phyloP scores from a whole-genome alignment of 1,140 invertebrate genomes.

The Drosophila athabasca region DNA sequence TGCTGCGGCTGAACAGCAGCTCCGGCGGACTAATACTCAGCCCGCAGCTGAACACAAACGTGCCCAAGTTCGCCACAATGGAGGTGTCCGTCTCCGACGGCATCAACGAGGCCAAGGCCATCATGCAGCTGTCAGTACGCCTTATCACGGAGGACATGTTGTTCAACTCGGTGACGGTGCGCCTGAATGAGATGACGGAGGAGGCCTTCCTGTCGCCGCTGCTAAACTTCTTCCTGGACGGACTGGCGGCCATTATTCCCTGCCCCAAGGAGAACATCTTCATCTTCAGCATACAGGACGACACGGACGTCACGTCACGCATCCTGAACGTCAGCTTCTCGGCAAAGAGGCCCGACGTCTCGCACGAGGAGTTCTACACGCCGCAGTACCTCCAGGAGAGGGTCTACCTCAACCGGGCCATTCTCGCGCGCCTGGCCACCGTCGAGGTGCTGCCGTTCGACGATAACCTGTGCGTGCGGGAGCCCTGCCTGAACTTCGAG shows the following conservation, averaged over 20 bases:
- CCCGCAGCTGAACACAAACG: constrained; percentile 97
- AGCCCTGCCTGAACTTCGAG: constrained; percentile 98
- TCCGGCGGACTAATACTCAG: constrained; percentile 94
- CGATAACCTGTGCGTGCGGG: constrained; percentile 97
- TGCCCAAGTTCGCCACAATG: constrained; percentile 96
- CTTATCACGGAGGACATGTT: constrained; percentile 98
- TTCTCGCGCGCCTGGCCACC: constrained; percentile 93
- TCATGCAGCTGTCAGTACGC: constrained; percentile 94
- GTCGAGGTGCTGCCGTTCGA: constrained; percentile 97
- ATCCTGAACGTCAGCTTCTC: constrained; percentile 98
- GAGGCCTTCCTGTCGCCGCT: constrained; percentile 96
- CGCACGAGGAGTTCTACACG: constrained; percentile 92
- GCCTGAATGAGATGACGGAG: constrained; percentile 96
- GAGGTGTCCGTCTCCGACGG: constrained; percentile 96
- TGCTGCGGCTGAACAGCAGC: constrained; percentile 92
- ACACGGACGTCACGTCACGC: constrained; percentile 93
- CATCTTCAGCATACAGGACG: constrained; percentile 96
- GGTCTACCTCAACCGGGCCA: constrained; percentile 95
- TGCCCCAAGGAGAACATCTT: constrained; percentile 96
- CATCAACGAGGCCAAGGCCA: constrained; percentile 94
- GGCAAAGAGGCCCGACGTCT: constrained; percentile 90
- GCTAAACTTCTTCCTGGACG: constrained; percentile 95
- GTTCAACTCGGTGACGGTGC: constrained; percentile 96
- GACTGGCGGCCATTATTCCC: constrained; percentile 95
- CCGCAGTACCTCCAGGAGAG: constrained; percentile 95